Base-by-base conservation (phyloP, 1,140 invertebrate species). In the Drosophila repletoides region DNA sequence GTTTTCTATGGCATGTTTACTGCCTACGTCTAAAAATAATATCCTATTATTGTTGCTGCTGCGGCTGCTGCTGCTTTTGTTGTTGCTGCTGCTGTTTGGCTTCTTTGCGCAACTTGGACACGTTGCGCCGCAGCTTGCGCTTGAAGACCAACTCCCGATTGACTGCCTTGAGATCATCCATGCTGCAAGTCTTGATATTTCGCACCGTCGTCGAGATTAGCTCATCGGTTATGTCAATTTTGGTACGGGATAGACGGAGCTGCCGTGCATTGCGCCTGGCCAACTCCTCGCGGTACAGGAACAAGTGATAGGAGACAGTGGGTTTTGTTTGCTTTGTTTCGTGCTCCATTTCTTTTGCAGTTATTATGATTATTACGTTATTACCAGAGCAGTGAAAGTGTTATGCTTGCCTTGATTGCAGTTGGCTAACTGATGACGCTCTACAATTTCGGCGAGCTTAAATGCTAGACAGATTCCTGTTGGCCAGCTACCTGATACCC, bases 211-310 rank as follows among this genome's bases (percentile, higher is more conserved):
- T 55, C 0, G 80, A 77, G 40, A 88, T 88, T 17, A 88, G 64
- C 60, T 86, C 76, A 31, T 88, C 86, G 5, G 86, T 88, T 34
- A 88, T 88, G 19, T 86, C 81, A 31, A 88, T 76, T 43, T 88
- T 88, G 0, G 86, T 88, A 21, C 68, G 49, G 21, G 73, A 70
- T 2, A 88, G 53, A 0, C 80, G 70, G 66, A 81, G 43, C 36
- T 72, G 76, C 2, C 77, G 77, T 14, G 76, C 64, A 65, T 88
- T 68, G 46, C 76, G 63, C 2, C 86, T 66, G 2, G 69, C 70
- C 63, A 88, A 31, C 19, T 88, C 86, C 24, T 64, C 59, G 9
- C 87, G 76, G 10, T 88, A 86, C 33, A 86, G 40, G 41, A 88
- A 88, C 51, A 88, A 36, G 24, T 88, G 80, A 55, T 88, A 88